Percentiles rank a stretch among this genome's conserved stretches.
These are phyloP conservation scores for Acrossocheilus wenchowensis DNA, from an alignment of 2,797 vertebrate species.

Conservation along the genomic window DNA sequence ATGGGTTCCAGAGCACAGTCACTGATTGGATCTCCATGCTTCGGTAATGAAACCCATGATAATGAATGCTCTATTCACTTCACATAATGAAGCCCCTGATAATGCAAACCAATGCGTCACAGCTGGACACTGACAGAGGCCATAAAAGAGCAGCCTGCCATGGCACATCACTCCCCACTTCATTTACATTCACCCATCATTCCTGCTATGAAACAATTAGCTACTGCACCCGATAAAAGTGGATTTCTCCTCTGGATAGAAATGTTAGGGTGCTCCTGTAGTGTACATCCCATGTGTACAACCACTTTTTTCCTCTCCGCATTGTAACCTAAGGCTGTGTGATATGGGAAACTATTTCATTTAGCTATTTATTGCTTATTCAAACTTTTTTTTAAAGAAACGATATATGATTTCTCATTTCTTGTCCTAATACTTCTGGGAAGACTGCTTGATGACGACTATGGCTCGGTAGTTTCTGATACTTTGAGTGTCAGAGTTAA, in stretches of 20 bases:
- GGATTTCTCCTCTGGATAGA: neutral
- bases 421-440: neutral
- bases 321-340: neutral
- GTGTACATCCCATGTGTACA: neutral
- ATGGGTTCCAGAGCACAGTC: conserved; percentile 24
- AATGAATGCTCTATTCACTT: conserved; percentile 61
- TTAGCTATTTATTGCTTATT: neutral
- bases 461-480: conserved; percentile 1
- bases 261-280: neutral
- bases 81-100: conserved; percentile 58
- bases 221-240: conserved; percentile 23
- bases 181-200: conserved; percentile 60
- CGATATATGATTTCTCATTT: neutral
- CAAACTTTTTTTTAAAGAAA: neutral
- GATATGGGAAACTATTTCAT: neutral
- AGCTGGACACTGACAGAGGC: conserved; percentile 54
- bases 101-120: conserved; percentile 58
- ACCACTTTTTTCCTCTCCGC: neutral
- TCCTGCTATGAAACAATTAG: conserved; percentile 59
- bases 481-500: conserved; percentile 3
- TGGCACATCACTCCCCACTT: conserved; percentile 52
- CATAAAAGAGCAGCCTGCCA: conserved; percentile 56
- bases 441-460: neutral
- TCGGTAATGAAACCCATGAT: conserved; percentile 58
- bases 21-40: conserved; percentile 52